Evolutionary conservation across 1,140 invertebrate genomes (phyloP), one percentile per base, ranked within the genome.

Genomic region (Lerema accius): DNA sequence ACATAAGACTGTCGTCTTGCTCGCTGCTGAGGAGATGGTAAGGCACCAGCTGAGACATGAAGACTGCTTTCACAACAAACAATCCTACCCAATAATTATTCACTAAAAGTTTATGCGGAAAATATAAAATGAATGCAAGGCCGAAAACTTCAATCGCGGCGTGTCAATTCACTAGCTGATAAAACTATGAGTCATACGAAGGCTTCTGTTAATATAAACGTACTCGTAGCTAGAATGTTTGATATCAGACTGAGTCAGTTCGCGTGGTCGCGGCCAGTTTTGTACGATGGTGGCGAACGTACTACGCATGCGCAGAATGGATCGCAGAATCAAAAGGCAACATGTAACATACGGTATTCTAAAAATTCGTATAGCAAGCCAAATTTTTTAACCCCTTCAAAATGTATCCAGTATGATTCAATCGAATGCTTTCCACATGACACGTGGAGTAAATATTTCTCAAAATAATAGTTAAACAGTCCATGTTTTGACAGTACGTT

Each of bases 41-140:
- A 14, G 91, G 91, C 75, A 92, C 91, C 86, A 90, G 63, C 79
- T 89, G 90, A 82, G 89, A 91, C 90, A 91, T 91, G 77, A 88
- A 87, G 80, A 70, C 74, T 66, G 71, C 59, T 76, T 88, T 79
- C 71, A 82, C 76, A 73, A 82, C 50, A 73, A 81, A 64, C 39
- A 59, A 65, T 76, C 71, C 67, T 70, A 75, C 65, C 19, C 49
- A 63, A 67, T 68, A 71, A 65, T 37, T 69, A 69, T 66, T 43
- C 74, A 71, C 72, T 49, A 43, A 67, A 59, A 53, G 63, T 26
- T 60, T 32, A 46, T 15, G 2, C 32, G 49, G 19, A 53, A 37
- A 16, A 53, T 19, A 50, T 19, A 58, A 65, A 61, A 60, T 39
- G 60, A 63, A 51, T 14, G 56, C 50, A 60, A 58, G 63, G 69